phyloP scores from a whole-genome alignment of 2,797 vertebrate species.

The Arnoldichthys spilopterus region DNA sequence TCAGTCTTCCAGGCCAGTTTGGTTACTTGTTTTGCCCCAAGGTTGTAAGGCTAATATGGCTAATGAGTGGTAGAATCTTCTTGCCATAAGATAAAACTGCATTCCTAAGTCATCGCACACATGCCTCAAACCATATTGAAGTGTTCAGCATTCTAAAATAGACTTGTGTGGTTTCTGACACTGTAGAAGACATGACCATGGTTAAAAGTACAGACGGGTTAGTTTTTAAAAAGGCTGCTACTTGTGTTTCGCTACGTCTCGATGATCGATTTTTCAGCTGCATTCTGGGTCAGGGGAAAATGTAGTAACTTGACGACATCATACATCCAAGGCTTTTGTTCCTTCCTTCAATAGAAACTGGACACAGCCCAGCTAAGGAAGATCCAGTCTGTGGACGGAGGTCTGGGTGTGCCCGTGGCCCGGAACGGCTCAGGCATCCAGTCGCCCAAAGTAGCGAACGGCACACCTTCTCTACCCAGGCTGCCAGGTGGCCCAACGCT shows the following conservation, averaged over 20 bases:
- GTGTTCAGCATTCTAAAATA: too few species aligned
- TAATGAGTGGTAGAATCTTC: too few species aligned
- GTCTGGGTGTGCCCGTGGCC: conserved; percentile 81
- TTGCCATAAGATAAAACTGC: too few species aligned
- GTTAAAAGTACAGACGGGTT: background rate
- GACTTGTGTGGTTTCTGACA: too few species aligned
- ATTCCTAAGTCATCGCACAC: too few species aligned
- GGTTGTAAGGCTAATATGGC: too few species aligned
- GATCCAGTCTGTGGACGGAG: conserved; percentile 79
- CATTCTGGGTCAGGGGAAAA: too few species aligned
- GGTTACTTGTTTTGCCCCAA: too few species aligned
- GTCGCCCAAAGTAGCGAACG: conserved; percentile 69
- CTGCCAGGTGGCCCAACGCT: conserved; percentile 63
- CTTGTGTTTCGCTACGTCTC: background rate
- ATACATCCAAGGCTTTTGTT: too few species aligned
- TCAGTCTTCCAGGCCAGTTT: too few species aligned
- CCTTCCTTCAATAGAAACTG: conserved; percentile 73
- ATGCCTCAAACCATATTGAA: too few species aligned
- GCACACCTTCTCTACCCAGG: conserved; percentile 66
- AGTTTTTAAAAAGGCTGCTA: background rate
- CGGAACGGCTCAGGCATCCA: conserved; percentile 75
- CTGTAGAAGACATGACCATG: background rate
- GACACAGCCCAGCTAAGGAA: conserved; percentile 78
- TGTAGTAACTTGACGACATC: too few species aligned
- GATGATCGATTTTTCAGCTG: background rate